Conservation (phyloP, 2,888 invertebrate species). For the Muschampia plurimacula region DNA sequence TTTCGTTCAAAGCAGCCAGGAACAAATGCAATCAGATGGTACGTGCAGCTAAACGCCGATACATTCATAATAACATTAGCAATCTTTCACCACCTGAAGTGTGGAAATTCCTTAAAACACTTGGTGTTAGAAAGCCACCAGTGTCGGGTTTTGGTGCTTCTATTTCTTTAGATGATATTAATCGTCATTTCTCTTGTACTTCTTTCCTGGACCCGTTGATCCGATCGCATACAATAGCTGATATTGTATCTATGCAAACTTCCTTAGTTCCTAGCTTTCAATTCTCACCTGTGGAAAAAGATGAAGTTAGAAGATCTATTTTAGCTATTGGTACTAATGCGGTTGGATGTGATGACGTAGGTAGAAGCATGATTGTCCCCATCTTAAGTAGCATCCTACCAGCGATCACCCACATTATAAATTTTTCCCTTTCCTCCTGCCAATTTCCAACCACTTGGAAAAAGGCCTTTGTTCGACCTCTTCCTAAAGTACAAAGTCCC, state of each 20-base stretch:
- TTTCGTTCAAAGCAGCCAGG: neutral
- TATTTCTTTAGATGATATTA: neutral
- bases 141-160: neutral
- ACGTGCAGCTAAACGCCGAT: slow-evolving; percentile 10
- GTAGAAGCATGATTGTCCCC: neutral
- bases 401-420: neutral
- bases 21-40: slow-evolving; percentile 8
- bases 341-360: neutral
- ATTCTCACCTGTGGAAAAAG: neutral
- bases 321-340: neutral
- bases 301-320: neutral
- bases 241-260: neutral
- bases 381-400: neutral
- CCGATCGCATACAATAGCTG: neutral
- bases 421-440: neutral
- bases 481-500: neutral
- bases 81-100: neutral
- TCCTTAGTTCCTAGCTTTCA: neutral
- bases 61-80: neutral
- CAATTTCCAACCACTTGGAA: neutral
- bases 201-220: neutral
- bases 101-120: slow-evolving; percentile 7
- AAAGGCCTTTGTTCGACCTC: neutral
- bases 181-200: neutral
- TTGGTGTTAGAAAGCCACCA: neutral